Conservation (phyloP, 2,113 vertebrate genomes). For the Sardina pilchardus region DNA sequence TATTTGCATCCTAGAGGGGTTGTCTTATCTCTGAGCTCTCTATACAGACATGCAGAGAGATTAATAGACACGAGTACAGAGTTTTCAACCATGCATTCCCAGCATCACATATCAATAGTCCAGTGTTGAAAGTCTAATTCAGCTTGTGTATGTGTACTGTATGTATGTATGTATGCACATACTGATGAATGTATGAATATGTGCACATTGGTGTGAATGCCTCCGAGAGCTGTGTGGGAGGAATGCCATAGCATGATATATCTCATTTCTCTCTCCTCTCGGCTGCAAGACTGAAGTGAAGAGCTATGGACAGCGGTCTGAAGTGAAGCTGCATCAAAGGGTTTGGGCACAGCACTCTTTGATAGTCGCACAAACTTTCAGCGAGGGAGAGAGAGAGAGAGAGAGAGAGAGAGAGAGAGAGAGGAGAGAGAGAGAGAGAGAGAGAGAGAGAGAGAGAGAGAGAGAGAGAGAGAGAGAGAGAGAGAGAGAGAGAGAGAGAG, state of each 20-base stretch:
- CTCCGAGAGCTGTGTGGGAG: slow-evolving; percentile 16
- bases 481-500: neutral
- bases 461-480: neutral
- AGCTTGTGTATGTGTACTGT: too few species aligned
- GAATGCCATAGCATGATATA: slow-evolving; percentile 1
- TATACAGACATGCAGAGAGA: too few species aligned
- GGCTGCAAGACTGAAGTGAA: slow-evolving; percentile 30
- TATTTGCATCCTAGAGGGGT: too few species aligned
- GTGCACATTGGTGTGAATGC: neutral
- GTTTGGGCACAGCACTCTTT: neutral
- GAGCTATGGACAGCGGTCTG: slow-evolving; percentile 35
- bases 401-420: neutral
- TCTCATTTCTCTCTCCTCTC: slow-evolving; percentile 27
- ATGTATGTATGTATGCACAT: too few species aligned
- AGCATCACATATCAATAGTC: too few species aligned
- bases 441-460: neutral
- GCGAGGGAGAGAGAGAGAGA: neutral
- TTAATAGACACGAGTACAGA: too few species aligned
- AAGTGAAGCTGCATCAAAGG: slow-evolving; percentile 42
- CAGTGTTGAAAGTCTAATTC: too few species aligned
- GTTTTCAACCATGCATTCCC: too few species aligned
- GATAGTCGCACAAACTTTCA: neutral
- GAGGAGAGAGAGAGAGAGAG: too few species aligned
- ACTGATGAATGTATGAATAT: too few species aligned
- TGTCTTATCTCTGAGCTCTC: too few species aligned